Evolutionary conservation across 2,113 vertebrate genomes (phyloP), one percentile per base, ranked within the genome.

Genomic region (Donacobius atricapilla): DNA sequence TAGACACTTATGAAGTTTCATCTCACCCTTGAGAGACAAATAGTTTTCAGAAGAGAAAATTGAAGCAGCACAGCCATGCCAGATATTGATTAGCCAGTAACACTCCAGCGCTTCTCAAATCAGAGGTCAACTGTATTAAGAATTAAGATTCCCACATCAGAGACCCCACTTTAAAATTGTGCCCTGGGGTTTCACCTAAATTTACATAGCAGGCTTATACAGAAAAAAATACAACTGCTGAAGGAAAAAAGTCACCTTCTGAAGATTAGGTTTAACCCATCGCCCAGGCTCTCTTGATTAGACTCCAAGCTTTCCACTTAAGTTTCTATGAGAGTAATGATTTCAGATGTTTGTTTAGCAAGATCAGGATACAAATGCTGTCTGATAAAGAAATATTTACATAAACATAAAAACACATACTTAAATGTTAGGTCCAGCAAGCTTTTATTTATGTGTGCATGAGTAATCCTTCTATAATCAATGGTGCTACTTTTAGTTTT

Each of bases 381-480:
- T 72, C 70, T 85, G 40, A 45, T 56, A 83, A 9, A 77, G 68
- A 94, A 93, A 92, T 64, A 13, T 51, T 37, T 63, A 60, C 19
- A 27, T 28, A 81, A 81, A 77, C 30, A 51, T 42, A 70, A 93
- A 87, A 86, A 4, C 37, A 56, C 13, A 48, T 28, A 9, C 23
- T 54, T 63, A 63, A 86, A 90, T 53, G 51, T 81, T 83, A 56
- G 68, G 64, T 71, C 68, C 64, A 88, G 87, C 54, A 77, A 58
- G 63, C 31, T 65, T 86, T 75, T 72, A 76, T 82, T 87, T 79
- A 19, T 56, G 23, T 33, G 11, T 54, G 13, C 60, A 30, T 87
- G 80, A 91, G 45, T 87, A 95, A 94, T 80, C 89, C 70, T 82
- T 90, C 75, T 20, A 20, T 89, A 96, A 96, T 87, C 27, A 72